Percentiles rank a stretch among this genome's conserved stretches.
Evolutionary conservation across 2,888 invertebrate species (phyloP).

Genomic region (Diaprepes abbreviatus): DNA sequence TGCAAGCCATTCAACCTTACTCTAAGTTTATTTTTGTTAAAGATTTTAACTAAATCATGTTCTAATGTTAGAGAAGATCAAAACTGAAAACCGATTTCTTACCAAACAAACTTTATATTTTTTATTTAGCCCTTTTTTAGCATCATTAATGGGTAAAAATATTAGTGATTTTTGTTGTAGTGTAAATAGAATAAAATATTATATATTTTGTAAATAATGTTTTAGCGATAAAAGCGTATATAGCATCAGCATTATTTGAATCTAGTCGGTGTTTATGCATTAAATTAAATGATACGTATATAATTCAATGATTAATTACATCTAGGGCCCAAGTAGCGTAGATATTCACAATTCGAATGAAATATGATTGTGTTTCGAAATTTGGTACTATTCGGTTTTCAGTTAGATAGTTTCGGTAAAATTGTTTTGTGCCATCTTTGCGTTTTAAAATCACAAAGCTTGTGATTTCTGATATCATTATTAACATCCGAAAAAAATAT

Average conservation of each 20-base stretch:
- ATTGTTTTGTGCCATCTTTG: background rate
- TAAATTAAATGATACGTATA: constrained; percentile 19
- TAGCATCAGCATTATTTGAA: constrained; percentile 26
- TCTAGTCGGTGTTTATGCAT: constrained; percentile 28
- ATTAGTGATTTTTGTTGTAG: background rate
- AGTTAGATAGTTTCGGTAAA: background rate
- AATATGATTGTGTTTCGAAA: background rate
- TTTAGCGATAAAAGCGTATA: background rate
- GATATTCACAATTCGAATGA: background rate
- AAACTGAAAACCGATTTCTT: constrained; percentile 6
- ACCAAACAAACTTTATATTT: background rate
- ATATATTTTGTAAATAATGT: constrained; percentile 32
- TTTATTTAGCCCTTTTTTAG: background rate
- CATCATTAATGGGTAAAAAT: background rate
- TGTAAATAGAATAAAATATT: background rate
- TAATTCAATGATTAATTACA: constrained; percentile 24
- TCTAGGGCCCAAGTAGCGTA: constrained; percentile 17
- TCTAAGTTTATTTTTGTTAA: no score
- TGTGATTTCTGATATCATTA: no score
- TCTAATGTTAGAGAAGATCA: no score
- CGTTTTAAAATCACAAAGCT: no score
- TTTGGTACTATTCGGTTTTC: constrained; percentile 13
- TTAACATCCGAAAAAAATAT: no score
- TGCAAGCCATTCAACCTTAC: no score
- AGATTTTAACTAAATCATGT: no score